Evolutionary conservation across 2,113 vertebrate species (phyloP).

Genomic region (Dryoscopus gambensis): DNA sequence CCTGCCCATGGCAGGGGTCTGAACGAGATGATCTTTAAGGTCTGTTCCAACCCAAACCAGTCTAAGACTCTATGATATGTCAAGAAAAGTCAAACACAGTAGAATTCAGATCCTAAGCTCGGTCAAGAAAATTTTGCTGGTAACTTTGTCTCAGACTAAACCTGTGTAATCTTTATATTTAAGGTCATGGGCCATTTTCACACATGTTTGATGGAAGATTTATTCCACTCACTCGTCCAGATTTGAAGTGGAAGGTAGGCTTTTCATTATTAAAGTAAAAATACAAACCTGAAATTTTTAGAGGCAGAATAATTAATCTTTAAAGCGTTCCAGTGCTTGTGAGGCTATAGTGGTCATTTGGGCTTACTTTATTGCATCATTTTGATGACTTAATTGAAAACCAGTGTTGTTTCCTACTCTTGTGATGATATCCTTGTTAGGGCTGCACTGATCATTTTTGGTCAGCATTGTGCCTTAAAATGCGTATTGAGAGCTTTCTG

Average conservation of each 20-base stretch:
- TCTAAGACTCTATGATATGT: neutral
- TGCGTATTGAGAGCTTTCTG: neutral
- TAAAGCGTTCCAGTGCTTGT: neutral
- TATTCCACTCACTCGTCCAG: slow-evolving; percentile 81
- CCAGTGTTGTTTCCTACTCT: neutral
- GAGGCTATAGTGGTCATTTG: neutral
- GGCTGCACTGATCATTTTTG: neutral
- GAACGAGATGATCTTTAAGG: neutral
- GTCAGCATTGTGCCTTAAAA: neutral
- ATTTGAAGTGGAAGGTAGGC: slow-evolving; percentile 82
- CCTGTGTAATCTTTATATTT: slow-evolving; percentile 35
- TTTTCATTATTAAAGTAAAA: neutral
- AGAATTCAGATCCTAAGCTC: neutral
- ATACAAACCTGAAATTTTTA: neutral
- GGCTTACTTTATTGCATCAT: neutral
- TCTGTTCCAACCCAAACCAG: neutral
- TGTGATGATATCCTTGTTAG: neutral
- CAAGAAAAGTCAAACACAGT: neutral
- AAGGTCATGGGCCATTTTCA: slow-evolving; percentile 97
- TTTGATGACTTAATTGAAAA: neutral
- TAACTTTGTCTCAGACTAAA: neutral
- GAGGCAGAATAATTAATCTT: neutral
- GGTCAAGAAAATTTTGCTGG: neutral
- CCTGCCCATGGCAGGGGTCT: neutral
- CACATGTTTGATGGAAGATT: slow-evolving; percentile 95